phyloP scores from a whole-genome alignment of 1,140 invertebrate genomes.

The Leptinotarsa texana region DNA sequence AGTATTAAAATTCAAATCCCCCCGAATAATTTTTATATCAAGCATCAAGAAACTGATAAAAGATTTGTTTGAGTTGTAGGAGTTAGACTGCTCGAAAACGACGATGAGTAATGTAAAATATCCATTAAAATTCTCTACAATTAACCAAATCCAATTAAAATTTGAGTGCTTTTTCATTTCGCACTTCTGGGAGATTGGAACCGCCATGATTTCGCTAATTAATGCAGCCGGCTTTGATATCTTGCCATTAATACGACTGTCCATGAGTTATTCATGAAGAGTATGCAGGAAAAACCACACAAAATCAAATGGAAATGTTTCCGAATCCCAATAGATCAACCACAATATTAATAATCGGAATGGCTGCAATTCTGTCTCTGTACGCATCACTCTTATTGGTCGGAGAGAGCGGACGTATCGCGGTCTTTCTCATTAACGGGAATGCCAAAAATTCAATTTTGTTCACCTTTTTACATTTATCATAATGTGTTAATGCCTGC shows the following conservation, averaged over 20 bases:
- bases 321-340: too few species aligned
- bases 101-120: slow-evolving; percentile 54
- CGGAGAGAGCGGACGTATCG: too few species aligned
- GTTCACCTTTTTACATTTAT: too few species aligned
- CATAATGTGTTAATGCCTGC: too few species aligned
- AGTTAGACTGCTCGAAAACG: slow-evolving; percentile 37
- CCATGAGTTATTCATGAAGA: slow-evolving; percentile 3
- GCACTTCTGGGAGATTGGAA: slow-evolving; percentile 2
- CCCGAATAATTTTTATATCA: slow-evolving; percentile 46
- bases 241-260: slow-evolving; percentile 14
- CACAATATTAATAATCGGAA: too few species aligned
- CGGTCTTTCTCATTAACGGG: too few species aligned
- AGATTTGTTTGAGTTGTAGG: slow-evolving; percentile 44
- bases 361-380: too few species aligned
- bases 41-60: slow-evolving; percentile 45
- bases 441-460: too few species aligned
- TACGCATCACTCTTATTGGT: too few species aligned
- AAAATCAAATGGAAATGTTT: too few species aligned
- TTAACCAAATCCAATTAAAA: slow-evolving; percentile 58
- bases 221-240: neutral
- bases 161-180: slow-evolving; percentile 57
- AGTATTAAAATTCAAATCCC: slow-evolving; percentile 45
- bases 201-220: slow-evolving; percentile 11
- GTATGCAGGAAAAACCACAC: too few species aligned
- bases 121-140: slow-evolving; percentile 57